Percentiles rank a stretch among this genome's conserved stretches.
These are phyloP conservation scores for Sorex fumeus DNA, from an alignment of 2,113 vertebrate species.

Conservation along the genomic window DNA sequence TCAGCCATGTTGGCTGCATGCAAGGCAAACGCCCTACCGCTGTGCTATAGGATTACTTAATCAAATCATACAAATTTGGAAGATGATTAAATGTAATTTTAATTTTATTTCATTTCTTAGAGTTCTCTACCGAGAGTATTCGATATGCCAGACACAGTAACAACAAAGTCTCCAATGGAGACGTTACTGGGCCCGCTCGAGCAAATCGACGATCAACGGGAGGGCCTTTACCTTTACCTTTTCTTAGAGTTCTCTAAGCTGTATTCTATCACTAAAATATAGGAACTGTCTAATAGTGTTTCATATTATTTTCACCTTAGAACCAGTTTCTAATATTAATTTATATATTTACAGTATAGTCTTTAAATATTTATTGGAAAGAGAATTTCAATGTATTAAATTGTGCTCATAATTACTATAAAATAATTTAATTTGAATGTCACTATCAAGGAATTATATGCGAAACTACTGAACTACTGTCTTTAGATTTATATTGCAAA, in stretches of 20 bases:
- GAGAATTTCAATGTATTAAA: not conserved
- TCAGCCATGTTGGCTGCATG: no score
- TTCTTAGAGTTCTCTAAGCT: slow-evolving; percentile 4
- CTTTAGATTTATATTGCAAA: slow-evolving; percentile 51
- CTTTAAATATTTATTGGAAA: slow-evolving; percentile 17
- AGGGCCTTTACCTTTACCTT: no score
- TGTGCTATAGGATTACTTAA: slow-evolving; percentile 29
- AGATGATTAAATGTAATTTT: not conserved
- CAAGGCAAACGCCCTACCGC: no score
- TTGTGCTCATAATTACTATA: not conserved
- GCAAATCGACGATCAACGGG: no score
- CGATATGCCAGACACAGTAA: no score
- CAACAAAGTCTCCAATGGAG: no score
- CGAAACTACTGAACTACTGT: not conserved
- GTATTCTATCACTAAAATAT: slow-evolving; percentile 12
- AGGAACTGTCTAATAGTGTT: not conserved
- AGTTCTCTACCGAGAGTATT: no score
- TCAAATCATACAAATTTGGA: slow-evolving; percentile 20
- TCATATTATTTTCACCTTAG: not conserved
- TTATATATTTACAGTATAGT: not conserved
- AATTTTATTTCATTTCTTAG: slow-evolving; percentile 51
- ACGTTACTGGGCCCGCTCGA: no score
- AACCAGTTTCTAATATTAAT: no score
- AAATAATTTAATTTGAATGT: slow-evolving; percentile 39
- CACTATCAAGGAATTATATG: not conserved